Percentiles rank a stretch among this genome's conserved stretches.
These are phyloP conservation scores for Argyresthia goedartella DNA, from an alignment of 2,888 invertebrate species.

Conservation along the genomic window DNA sequence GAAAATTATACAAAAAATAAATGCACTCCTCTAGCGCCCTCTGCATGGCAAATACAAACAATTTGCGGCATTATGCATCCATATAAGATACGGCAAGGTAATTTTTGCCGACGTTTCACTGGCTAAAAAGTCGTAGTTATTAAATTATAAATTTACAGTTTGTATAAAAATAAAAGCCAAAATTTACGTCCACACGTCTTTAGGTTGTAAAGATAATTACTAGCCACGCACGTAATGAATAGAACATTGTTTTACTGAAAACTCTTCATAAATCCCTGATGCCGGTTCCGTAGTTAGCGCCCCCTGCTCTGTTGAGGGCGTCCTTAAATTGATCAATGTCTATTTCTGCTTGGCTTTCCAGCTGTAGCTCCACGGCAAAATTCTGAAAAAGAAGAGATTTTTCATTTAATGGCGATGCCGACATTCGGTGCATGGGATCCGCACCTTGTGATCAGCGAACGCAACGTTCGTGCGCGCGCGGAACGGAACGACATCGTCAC, in stretches of 20 bases:
- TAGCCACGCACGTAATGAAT: not conserved
- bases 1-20: slow-evolving; percentile 39
- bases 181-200: not conserved
- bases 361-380: slow-evolving; percentile 82
- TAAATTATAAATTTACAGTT: not conserved
- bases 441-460: not conserved
- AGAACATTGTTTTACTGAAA: not conserved
- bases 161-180: not conserved
- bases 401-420: not conserved
- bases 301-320: slow-evolving; percentile 79
- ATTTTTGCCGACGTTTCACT: not conserved
- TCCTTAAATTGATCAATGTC: slow-evolving; percentile 78
- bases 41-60: slow-evolving; percentile 49
- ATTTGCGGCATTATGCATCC: slow-evolving; percentile 44
- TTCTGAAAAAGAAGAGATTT: slow-evolving; percentile 67
- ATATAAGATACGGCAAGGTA: slow-evolving; percentile 9
- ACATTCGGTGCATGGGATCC: slow-evolving; percentile 1
- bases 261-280: slow-evolving; percentile 73
- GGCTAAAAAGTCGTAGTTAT: not conserved
- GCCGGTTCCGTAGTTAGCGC: slow-evolving; percentile 86
- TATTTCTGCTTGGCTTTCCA: slow-evolving; percentile 78
- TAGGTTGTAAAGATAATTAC: not conserved
- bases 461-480: not conserved
- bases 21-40: slow-evolving; percentile 49
- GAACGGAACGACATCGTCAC: not conserved